These are phyloP conservation scores for Drosophila malerkotliana DNA, from an alignment of 1,140 invertebrate species.

Conservation along the genomic window DNA sequence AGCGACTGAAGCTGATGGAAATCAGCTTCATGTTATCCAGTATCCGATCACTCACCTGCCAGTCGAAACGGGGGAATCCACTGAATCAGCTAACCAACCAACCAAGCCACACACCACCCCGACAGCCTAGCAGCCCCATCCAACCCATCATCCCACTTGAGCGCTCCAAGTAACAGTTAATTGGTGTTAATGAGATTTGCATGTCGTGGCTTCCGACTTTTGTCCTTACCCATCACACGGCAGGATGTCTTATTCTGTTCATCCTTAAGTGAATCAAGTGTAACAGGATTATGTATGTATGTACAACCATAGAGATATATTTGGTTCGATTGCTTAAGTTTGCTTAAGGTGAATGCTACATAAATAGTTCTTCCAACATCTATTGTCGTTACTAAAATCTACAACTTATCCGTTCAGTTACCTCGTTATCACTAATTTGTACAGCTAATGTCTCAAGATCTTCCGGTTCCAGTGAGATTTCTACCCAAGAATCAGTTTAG, in stretches of 20 bases:
- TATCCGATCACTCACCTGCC: constrained; percentile 20
- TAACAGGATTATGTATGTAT: not conserved
- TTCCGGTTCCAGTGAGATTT: constrained; percentile 4
- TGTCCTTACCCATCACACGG: constrained; percentile 16
- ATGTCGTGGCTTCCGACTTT: constrained; percentile 33
- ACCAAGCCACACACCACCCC: not conserved
- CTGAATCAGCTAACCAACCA: not conserved
- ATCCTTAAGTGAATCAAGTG: not conserved
- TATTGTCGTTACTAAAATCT: not conserved
- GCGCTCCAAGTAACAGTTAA: constrained; percentile 16
- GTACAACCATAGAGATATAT: constrained; percentile 25
- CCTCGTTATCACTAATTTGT: constrained; percentile 22
- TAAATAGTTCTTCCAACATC: constrained; percentile 22
- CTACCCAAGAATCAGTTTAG: constrained; percentile 4
- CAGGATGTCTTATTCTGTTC: not conserved
- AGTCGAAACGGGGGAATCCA: not conserved
- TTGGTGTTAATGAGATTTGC: constrained; percentile 55
- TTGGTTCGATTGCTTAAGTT: constrained; percentile 22
- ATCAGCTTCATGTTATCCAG: constrained; percentile 19
- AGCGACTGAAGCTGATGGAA: not conserved
- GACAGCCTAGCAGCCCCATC: not conserved
- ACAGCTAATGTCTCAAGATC: constrained; percentile 25
- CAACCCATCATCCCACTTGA: not conserved
- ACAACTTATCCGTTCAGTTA: not conserved
- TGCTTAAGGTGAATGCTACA: constrained; percentile 5